Percentiles rank a stretch among this genome's conserved stretches.
Evolutionary conservation across 2,797 vertebrate genomes (phyloP).

Genomic region (Coregonus sp.): DNA sequence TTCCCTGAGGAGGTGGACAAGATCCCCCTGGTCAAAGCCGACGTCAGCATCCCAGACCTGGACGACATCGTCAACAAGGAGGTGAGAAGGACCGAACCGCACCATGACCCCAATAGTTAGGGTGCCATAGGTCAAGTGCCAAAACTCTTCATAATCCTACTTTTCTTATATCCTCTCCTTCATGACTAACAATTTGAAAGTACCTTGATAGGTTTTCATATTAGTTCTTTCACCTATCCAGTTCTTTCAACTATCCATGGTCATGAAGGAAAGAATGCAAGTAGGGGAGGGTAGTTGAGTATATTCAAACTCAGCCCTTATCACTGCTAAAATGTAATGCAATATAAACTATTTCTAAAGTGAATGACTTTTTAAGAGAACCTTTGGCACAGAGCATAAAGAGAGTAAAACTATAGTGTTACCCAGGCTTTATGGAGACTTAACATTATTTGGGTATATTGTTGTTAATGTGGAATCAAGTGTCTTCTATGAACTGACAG

Average conservation of each 20-base stretch:
- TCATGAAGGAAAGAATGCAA: neutral
- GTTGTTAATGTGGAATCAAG: constrained; percentile 53
- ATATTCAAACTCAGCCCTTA: neutral
- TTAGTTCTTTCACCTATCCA: too few species aligned
- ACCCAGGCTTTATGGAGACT: neutral
- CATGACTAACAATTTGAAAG: too few species aligned
- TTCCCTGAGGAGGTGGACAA: constrained; percentile 97
- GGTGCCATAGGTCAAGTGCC: neutral
- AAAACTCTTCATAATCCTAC: too few species aligned
- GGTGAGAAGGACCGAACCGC: constrained; percentile 69
- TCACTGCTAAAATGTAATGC: neutral
- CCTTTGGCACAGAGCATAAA: neutral
- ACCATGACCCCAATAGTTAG: neutral
- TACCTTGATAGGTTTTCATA: too few species aligned
- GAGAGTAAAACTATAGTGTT: neutral
- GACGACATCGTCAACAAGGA: constrained; percentile 95
- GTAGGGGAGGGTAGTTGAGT: neutral
- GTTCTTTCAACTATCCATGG: neutral
- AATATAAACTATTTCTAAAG: neutral
- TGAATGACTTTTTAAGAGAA: neutral
- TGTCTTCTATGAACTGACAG: constrained; percentile 67
- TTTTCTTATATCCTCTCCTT: too few species aligned
- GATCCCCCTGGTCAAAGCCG: constrained; percentile 95
- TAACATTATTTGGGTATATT: neutral
- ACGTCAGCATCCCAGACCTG: constrained; percentile 94